Conservation (phyloP, 2,888 invertebrate species). For the Torymus tubicola region DNA sequence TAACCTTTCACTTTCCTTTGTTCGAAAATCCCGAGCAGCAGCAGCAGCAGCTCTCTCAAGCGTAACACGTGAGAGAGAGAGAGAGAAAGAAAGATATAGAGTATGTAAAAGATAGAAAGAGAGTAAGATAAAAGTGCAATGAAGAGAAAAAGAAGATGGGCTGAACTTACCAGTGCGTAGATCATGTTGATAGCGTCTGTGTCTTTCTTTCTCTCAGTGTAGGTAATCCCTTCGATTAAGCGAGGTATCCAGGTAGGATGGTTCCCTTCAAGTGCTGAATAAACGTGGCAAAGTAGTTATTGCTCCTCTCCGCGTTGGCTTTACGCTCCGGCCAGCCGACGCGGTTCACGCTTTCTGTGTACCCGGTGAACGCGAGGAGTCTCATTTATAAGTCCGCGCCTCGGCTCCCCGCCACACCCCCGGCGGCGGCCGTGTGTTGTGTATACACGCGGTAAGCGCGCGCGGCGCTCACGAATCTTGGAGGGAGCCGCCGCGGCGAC, state of each 20-base stretch:
- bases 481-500: slow-evolving; percentile 27
- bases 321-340: slow-evolving; percentile 60
- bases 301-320: slow-evolving; percentile 37
- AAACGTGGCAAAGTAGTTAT: no score
- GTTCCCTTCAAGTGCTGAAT: no score
- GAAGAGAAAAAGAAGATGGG: background rate
- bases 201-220: background rate
- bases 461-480: background rate
- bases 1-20: slow-evolving; percentile 74
- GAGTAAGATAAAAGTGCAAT: background rate
- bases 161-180: slow-evolving; percentile 71
- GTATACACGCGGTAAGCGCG: background rate
- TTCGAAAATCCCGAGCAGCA: slow-evolving; percentile 57
- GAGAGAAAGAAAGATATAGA: background rate
- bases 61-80: background rate
- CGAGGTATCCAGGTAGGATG: no score
- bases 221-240: no score
- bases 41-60: no score
- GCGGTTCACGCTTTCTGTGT: slow-evolving; percentile 69
- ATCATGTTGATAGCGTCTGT: slow-evolving; percentile 62
- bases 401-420: slow-evolving; percentile 66
- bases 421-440: slow-evolving; percentile 48
- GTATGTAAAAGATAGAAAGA: background rate
- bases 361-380: slow-evolving; percentile 72
- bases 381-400: slow-evolving; percentile 71